These are phyloP conservation scores for Cryptotis parvus DNA, from an alignment of 2,113 vertebrate species.

Conservation along the genomic window DNA sequence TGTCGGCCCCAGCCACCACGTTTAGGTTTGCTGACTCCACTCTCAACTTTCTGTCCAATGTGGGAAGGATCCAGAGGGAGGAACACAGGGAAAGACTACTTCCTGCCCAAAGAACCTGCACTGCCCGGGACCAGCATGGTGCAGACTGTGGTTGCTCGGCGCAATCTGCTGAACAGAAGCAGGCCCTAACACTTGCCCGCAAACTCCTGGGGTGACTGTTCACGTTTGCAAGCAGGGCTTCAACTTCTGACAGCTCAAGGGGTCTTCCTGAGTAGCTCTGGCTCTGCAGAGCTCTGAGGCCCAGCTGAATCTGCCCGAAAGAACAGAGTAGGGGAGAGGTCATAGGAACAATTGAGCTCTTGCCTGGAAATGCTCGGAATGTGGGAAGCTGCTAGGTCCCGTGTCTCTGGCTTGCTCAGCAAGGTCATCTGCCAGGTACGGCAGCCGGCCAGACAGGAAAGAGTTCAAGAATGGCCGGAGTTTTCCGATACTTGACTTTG, in stretches of 20 bases:
- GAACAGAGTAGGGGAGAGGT: constrained; percentile 73
- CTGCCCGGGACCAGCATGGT: not conserved
- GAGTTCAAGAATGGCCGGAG: constrained; percentile 46
- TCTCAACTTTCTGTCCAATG: not conserved
- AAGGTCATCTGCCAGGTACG: constrained; percentile 70
- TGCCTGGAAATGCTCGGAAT: constrained; percentile 37
- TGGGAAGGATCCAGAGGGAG: not conserved
- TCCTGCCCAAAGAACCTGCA: not conserved
- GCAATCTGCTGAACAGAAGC: not conserved
- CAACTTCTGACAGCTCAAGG: not conserved
- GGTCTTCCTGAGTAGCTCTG: not conserved
- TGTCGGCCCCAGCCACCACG: not conserved
- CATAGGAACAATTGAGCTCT: constrained; percentile 42
- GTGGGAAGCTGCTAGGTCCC: constrained; percentile 54
- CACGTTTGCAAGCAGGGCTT: not conserved
- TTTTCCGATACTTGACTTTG: constrained; percentile 55
- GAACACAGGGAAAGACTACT: not conserved
- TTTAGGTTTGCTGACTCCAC: not conserved
- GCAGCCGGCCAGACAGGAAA: constrained; percentile 52
- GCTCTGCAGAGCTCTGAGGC: not conserved
- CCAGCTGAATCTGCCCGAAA: not conserved
- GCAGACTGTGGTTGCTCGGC: not conserved
- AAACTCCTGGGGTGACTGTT: not conserved
- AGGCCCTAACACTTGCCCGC: too few relatives aligned
- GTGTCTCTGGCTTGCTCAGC: constrained; percentile 56